Evolutionary conservation across 1,140 invertebrate species (phyloP), one percentile per base, ranked within the genome.

Genomic region (Drosophila kurseongensis): DNA sequence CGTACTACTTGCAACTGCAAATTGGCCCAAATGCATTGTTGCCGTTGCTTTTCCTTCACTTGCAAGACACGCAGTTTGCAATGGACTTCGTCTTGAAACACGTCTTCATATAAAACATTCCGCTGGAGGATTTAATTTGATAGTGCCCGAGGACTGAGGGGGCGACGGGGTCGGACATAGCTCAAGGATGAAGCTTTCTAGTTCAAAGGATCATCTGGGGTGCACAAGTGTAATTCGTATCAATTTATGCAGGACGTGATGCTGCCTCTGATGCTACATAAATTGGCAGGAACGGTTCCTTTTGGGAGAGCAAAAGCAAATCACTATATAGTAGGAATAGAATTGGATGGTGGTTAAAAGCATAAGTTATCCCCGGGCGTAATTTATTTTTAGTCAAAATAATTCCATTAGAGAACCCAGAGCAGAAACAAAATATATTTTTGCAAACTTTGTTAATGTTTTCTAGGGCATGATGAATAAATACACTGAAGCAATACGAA

Each of bases 221-320:
- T 68, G 42, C 60, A 58, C 50, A 42, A 52, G 45, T 59, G 57
- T 63, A 81, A 78, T 78, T 86, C 50, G 65, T 81, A 75, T 78
- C 72, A 81, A 86, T 86, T 86, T 86, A 47, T 57, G 36, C 55
- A 65, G 42, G 56, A 85, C 77, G 77, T 86, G 82, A 58, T 56
- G 58, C 27, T 50, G 52, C 72, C 60, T 47, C 69, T 41, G 68
- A 73, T 61, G 56, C 40, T 38, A 45, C 10, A 59, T 73, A 61
- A 73, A 73, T 73, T 73, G 48, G 41, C 32, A 14, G 40, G n/a
- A 72, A 72, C 47, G 65, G 63, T 52, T 4, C 47, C 36, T 42
- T 36, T 9, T 4, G 35, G 42, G 13, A 32, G 27, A 58, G 8
- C 10, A 13, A 50, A 50, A 40, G 16, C 18, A 18, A 71, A 47